Conservation (phyloP, 2,888 invertebrate genomes). For the Orthosia cruda region DNA sequence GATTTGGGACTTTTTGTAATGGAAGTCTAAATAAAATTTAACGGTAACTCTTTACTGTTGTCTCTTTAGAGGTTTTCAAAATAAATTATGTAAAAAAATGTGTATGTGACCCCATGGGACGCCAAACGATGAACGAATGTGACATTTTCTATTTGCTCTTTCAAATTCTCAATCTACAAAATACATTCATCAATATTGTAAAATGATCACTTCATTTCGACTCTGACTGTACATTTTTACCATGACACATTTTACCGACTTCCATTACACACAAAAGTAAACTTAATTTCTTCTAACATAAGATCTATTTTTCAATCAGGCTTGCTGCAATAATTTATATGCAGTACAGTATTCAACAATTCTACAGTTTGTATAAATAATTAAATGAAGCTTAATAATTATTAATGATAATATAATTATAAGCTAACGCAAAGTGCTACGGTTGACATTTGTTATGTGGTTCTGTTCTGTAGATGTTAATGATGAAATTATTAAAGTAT, state of each 20-base stretch:
- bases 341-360: conserved; percentile 40
- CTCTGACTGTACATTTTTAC: conserved; percentile 13
- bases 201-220: conserved; percentile 20
- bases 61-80: background rate
- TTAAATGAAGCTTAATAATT: conserved; percentile 58
- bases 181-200: background rate
- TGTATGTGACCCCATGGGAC: background rate
- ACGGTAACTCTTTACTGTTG: background rate
- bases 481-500: conserved; percentile 77
- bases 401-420: conserved; percentile 39
- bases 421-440: conserved; percentile 69
- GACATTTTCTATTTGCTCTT: conserved; percentile 21
- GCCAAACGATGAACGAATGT: conserved; percentile 36
- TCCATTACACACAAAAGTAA: conserved; percentile 57
- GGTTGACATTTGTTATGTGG: conserved; percentile 75
- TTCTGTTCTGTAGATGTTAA: conserved; percentile 77
- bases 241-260: conserved; percentile 37
- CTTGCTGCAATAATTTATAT: conserved; percentile 56
- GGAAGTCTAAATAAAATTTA: conserved; percentile 55
- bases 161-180: conserved; percentile 3
- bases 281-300: background rate
- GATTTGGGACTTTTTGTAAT: conserved; percentile 39
- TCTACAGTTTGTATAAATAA: conserved; percentile 59
- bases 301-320: conserved; percentile 36
- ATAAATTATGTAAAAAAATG: background rate